Evolutionary conservation across 2,888 invertebrate genomes (phyloP).

Genomic region (Disparrhopalites patrizii): DNA sequence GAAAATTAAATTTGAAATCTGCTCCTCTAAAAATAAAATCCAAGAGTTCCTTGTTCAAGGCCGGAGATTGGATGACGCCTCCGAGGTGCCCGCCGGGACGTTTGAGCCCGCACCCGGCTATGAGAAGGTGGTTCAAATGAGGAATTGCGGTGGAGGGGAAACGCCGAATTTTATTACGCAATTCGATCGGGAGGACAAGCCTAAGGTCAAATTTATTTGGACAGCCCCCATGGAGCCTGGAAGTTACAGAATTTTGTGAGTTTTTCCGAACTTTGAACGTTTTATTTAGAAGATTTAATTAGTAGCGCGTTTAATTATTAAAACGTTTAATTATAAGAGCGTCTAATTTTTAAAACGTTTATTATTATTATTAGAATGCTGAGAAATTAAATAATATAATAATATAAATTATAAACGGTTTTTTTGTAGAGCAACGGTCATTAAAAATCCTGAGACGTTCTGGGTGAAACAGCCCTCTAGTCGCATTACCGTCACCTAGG

Average conservation of each 20-base stretch:
- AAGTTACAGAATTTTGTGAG: constrained; percentile 27
- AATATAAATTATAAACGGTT: neutral
- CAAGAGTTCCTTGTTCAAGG: constrained; percentile 64
- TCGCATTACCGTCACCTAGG: constrained; percentile 9
- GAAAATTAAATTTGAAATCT: constrained; percentile 56
- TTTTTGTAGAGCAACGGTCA: neutral
- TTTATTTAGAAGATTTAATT: neutral
- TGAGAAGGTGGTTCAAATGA: constrained; percentile 57
- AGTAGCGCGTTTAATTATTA: neutral
- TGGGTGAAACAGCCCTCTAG: constrained; percentile 9
- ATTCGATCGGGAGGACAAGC: constrained; percentile 4
- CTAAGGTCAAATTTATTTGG: constrained; percentile 16
- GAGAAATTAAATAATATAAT: neutral
- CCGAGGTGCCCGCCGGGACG: constrained; percentile 55
- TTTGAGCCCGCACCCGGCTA: constrained; percentile 56
- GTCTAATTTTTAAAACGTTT: neutral
- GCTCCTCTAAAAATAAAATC: constrained; percentile 58
- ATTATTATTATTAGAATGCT: neutral
- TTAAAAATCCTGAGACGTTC: neutral
- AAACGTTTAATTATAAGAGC: neutral
- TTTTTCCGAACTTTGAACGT: neutral
- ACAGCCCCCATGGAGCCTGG: constrained; percentile 21
- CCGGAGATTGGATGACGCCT: constrained; percentile 51
- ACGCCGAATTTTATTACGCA: constrained; percentile 54
- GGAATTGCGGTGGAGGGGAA: constrained; percentile 58